phyloP scores from a whole-genome alignment of 2,888 invertebrate species.

The Serrognathus titanus region DNA sequence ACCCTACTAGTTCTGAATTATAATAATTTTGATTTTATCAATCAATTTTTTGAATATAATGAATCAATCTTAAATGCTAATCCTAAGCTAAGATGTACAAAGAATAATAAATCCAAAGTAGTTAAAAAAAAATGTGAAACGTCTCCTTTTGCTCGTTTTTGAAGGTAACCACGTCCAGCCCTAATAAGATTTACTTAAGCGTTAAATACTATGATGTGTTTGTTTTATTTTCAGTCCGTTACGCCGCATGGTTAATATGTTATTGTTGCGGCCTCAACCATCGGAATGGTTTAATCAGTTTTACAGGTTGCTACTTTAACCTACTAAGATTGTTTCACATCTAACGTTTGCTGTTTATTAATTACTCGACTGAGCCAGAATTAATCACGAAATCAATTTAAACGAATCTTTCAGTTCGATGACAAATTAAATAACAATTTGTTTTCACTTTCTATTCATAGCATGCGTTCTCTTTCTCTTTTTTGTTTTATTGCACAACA shows the following conservation, averaged over 20 bases:
- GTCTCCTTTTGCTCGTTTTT: not conserved
- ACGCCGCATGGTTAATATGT: conserved; percentile 62
- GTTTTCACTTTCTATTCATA: not conserved
- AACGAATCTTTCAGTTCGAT: too few species aligned
- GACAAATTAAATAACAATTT: too few species aligned
- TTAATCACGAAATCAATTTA: too few species aligned
- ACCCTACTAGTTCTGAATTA: too few species aligned
- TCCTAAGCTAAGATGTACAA: too few species aligned
- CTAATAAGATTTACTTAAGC: not conserved
- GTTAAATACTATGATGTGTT: conserved; percentile 4
- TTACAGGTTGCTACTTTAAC: conserved; percentile 51
- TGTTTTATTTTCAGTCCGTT: conserved; percentile 57
- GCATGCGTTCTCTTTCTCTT: not conserved
- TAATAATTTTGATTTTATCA: too few species aligned
- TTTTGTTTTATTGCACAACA: conserved; percentile 9
- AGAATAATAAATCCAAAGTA: too few species aligned
- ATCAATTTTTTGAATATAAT: too few species aligned
- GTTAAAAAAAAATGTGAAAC: too few species aligned
- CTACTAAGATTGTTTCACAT: not conserved
- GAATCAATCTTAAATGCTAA: too few species aligned
- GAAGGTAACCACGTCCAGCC: not conserved
- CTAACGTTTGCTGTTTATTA: not conserved
- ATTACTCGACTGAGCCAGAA: too few species aligned
- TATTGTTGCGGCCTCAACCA: conserved; percentile 59
- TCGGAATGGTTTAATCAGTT: conserved; percentile 59